Evolutionary conservation across 2,797 vertebrate genomes (phyloP), one percentile per base, ranked within the genome.

Genomic region (Poecilia picta): DNA sequence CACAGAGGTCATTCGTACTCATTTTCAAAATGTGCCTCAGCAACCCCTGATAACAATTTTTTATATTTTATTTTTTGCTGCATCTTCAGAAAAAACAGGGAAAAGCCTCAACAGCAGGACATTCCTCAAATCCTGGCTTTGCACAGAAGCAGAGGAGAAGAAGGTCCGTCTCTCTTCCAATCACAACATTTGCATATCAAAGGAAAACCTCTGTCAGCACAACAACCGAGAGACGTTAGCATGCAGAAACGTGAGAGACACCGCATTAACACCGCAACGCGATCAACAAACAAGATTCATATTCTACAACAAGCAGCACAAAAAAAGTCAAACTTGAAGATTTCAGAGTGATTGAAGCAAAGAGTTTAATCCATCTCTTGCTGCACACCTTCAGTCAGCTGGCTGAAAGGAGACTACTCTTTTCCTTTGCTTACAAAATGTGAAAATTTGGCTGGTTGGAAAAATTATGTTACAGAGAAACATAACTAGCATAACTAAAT

Each of bases 131-230:
- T 94, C 89, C 85, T 88, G 91, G 77, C 70, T 78, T 86, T 75
- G 77, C 81, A 79, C 88, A 51, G 81, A 76, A 78, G 85, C 77
- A 31, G 85, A 51, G 75, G 88, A 86, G 66, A 87, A 92, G 87
- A 87, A 84, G 84, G 88, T 85, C 85, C 84, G 55, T 31, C 87
- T 85, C 86, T 82, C 82, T 49, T 86, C 85, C 84, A 80, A 93
- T 92, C 83, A 2, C 57, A 33, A 6, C 81, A 96, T 96, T 95
- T 90, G 85, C 94, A 96, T 95, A 88, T 94, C 93, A 96, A 95
- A 95, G 89, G 87, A 85, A 92, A 90, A 82, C 81, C 79, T 80
- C 87, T 88, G 92, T 93, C 91, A 92, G 92, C 82, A 73, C 84
- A 83, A 84, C 78, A 77, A 87, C 81, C 83, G 86, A 89, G 89